These are phyloP conservation scores for Harpagifer antarcticus DNA, from an alignment of 2,797 vertebrate genomes.

Conservation along the genomic window DNA sequence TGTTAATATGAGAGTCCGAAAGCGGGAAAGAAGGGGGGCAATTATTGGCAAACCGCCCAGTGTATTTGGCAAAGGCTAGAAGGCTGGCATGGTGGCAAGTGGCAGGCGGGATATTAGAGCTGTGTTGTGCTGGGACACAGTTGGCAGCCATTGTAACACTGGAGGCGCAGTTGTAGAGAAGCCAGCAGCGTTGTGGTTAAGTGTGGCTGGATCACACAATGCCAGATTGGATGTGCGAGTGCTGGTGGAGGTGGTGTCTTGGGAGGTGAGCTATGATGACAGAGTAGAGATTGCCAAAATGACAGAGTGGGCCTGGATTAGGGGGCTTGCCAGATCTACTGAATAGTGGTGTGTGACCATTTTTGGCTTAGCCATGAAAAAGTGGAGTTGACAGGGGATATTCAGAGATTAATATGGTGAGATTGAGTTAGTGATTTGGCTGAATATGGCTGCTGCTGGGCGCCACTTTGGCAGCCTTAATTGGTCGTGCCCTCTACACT, in stretches of 20 bases:
- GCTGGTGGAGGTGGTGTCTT: conserved; percentile 72
- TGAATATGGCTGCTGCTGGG: conserved; percentile 60
- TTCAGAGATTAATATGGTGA: conserved; percentile 77
- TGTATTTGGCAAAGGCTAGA: conserved; percentile 79
- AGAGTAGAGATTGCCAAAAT: conserved; percentile 76
- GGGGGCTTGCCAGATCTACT: conserved; percentile 69
- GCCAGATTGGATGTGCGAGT: conserved; percentile 78
- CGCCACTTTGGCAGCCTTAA: conserved; percentile 76
- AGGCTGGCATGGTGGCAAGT: conserved; percentile 81
- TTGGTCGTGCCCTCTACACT: conserved; percentile 70
- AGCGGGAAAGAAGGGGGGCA: conserved; percentile 58
- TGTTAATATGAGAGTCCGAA: conserved; percentile 83
- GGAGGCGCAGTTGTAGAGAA: conserved; percentile 68
- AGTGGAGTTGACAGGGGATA: conserved; percentile 77
- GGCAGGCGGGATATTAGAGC: conserved; percentile 83
- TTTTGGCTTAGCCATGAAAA: conserved; percentile 76
- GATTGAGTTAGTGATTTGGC: conserved; percentile 77
- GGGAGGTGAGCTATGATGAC: conserved; percentile 80
- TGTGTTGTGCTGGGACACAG: conserved; percentile 74
- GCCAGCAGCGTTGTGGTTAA: conserved; percentile 78
- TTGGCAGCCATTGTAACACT: conserved; percentile 75
- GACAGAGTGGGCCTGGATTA: conserved; percentile 81
- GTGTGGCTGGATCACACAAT: conserved; percentile 79
- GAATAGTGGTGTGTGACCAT: conserved; percentile 75
- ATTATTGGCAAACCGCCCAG: conserved; percentile 72